Base-by-base conservation (phyloP, 2,113 vertebrate genomes). In the Cottus gobio region DNA sequence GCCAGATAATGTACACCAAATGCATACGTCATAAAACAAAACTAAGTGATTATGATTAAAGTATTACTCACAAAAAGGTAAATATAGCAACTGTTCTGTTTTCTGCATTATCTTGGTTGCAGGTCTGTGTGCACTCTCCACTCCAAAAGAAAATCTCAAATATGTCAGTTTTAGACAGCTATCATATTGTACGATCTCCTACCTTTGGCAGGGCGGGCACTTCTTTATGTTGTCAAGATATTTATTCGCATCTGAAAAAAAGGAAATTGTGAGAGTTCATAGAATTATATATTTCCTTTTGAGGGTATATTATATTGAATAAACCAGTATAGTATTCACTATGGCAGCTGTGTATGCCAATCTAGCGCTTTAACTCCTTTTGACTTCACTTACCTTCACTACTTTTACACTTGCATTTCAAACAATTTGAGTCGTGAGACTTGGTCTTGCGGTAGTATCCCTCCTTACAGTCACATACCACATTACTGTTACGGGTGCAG, bases 391-490 rank as follows among this genome's bases (percentile, higher is more conserved):
- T 73, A 86, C 84, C 11, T 46, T 44, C 0, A 73, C 75, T 73
- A 0, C 0, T 0, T 2, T 60, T 0, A 61, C 50, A 39, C 1
- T 0, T 1, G 39, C 85, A 87, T 13, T 0, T 0, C 0, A 0
- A 0, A 56, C n/a, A 26, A 4, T 26, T 11, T 12, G 52, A 50
- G 16, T 52, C 50, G 22, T 3, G 3, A 3, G 50, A 13, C 4
- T 22, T 20, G 0, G 0, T 0, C 31, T 0, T 3, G 8, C 37
- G 8, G 65, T 78, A 84, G 34, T 20, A 37, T 37, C 52, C 65
- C 0, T 52, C 0, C 28, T 22, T 24, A 74, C 89, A 92, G 2
- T 15, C 63, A 73, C 91, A 92, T 36, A 1, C 5, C 7, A 0
- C 13, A 46, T 86, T 0, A 0, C 12, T 66, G 1, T 7, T 62